phyloP scores from a whole-genome alignment of 2,888 invertebrate genomes.

The Megaustenia siamemsis region DNA sequence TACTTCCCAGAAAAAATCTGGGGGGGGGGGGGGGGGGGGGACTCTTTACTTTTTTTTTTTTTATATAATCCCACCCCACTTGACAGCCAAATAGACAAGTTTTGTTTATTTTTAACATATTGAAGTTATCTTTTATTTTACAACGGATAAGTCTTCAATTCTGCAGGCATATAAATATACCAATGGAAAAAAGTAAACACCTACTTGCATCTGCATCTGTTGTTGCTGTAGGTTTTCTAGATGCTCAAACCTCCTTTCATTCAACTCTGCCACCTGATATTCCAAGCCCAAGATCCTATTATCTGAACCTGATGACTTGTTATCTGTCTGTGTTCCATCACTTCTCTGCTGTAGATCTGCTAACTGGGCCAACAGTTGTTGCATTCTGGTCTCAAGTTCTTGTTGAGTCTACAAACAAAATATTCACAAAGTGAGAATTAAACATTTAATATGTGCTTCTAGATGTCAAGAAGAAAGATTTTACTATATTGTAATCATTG shows the following conservation, averaged over 20 bases:
- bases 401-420: conserved; percentile 69
- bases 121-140: no score
- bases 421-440: neutral
- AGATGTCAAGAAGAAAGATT: no score
- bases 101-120: no score
- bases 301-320: conserved; percentile 8
- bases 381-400: conserved; percentile 73
- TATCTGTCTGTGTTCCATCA: neutral
- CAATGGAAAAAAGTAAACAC: neutral
- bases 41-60: no score
- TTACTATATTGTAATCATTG: no score
- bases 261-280: conserved; percentile 69
- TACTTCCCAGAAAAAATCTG: no score
- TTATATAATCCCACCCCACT: no score
- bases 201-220: conserved; percentile 74
- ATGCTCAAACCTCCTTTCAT: conserved; percentile 72
- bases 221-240: conserved; percentile 74
- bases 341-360: conserved; percentile 45
- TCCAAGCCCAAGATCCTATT: conserved; percentile 65
- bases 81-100: no score
- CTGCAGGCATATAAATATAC: no score
- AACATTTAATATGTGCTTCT: neutral
- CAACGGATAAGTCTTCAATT: no score
- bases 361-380: conserved; percentile 68
- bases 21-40: no score